Evolutionary conservation across 2,113 vertebrate genomes (phyloP).

Genomic region (Crotophaga sulcirostris): DNA sequence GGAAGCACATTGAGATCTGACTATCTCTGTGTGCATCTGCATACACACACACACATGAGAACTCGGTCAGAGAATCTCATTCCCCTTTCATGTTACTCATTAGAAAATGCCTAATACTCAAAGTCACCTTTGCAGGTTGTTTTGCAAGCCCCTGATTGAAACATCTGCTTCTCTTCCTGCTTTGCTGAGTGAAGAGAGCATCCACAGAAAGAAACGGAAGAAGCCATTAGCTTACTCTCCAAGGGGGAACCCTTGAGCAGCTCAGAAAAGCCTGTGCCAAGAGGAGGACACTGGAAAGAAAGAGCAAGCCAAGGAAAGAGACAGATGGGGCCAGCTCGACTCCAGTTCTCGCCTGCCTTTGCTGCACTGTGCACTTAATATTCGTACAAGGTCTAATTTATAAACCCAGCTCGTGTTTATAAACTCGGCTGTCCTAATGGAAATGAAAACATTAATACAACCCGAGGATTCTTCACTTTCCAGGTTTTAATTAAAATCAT

Average conservation of each 20-base stretch:
- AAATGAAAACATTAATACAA: conserved; percentile 83
- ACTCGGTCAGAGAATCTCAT: not conserved
- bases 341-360: conserved; percentile 61
- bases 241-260: conserved; percentile 20
- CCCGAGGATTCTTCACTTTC: conserved; percentile 80
- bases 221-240: conserved; percentile 37
- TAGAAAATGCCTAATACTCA: not conserved
- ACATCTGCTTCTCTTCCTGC: conserved; percentile 30
- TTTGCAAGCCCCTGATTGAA: conserved; percentile 4
- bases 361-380: conserved; percentile 73
- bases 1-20: not conserved
- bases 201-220: conserved; percentile 40
- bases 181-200: conserved; percentile 41
- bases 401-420: conserved; percentile 80
- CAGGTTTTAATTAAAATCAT: conserved; percentile 86
- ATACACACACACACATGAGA: not conserved
- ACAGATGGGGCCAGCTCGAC: conserved; percentile 69
- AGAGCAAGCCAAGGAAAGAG: conserved; percentile 57
- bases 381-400: conserved; percentile 77
- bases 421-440: conserved; percentile 79
- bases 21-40: not conserved
- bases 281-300: conserved; percentile 6
- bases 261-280: conserved; percentile 42
- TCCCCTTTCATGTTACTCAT: not conserved
- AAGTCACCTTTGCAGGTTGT: conserved; percentile 47